Percentiles rank a stretch among this genome's conserved stretches.
Conservation (phyloP, 1,140 invertebrate species). For the Zeugodacus cucurbitae region DNA sequence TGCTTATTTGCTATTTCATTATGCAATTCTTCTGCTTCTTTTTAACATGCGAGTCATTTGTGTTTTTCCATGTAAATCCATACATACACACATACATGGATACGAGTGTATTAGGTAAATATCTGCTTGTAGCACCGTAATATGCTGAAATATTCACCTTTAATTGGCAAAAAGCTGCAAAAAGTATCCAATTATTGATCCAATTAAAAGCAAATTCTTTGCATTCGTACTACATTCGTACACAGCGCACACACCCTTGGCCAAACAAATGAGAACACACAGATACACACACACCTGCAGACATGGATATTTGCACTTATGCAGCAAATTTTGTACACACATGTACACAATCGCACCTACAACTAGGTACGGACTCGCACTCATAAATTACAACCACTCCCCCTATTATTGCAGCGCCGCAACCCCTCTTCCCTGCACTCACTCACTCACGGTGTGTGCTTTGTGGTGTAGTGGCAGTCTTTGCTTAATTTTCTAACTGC, state of each 20-base stretch:
- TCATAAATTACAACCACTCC: constrained; percentile 31
- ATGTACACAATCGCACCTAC: no score
- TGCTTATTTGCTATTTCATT: no score
- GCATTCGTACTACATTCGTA: neutral
- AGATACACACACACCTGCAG: neutral
- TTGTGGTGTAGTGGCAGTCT: neutral
- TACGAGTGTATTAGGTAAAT: neutral
- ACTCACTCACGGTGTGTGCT: no score
- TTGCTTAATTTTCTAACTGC: constrained; percentile 31
- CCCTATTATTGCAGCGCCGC: neutral
- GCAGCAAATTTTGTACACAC: neutral
- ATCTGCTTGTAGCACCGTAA: neutral
- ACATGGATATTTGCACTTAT: neutral
- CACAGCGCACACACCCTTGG: neutral
- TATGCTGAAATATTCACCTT: constrained; percentile 28
- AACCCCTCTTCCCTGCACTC: neutral
- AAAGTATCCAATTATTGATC: constrained; percentile 37
- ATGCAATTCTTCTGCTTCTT: no score
- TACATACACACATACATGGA: neutral
- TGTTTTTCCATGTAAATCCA: neutral
- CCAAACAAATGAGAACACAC: neutral
- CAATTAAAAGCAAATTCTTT: constrained; percentile 25
- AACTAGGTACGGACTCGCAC: no score
- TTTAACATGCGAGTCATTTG: no score
- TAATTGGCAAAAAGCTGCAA: constrained; percentile 7